Evolutionary conservation across 2,888 invertebrate genomes (phyloP), one percentile per base, ranked within the genome.

Genomic region (Megastigmus dorsalis): DNA sequence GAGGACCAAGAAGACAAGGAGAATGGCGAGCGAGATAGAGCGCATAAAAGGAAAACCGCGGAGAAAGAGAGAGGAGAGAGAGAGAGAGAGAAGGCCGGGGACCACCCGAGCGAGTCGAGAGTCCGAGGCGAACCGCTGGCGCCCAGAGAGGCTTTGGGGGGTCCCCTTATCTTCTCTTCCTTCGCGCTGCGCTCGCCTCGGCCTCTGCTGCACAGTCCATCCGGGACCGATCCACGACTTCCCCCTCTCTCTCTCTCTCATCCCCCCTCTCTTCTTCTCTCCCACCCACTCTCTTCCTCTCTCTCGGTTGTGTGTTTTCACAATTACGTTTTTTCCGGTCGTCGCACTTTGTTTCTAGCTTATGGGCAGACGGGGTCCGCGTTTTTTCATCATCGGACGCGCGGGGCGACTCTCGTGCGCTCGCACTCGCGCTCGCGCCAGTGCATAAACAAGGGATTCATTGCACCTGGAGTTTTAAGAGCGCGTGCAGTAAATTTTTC

Each of bases 91-190:
- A 36, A 69, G 77, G 81, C 78, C 78, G 79, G 33, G 83, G 85
- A 85, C 86, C 85, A 86, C 86, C 86, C 86, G 85, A 86, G 86
- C 84, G 86, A 82, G 36, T 10, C 81, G 80, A 82, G 80, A 82
- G 85, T 84, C 81, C 84, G 85, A 85, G 84, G 84, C 83, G 80
- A 85, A 84, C 81, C 83, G 84, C 81, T 81, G 86, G 86, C 85
- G 86, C 86, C 84, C 83, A 81, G 77, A 83, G 82, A 84, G 82
- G 82, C 83, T 84, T 85, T 84, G 85, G 86, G 86, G 85, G 86
- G 86, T 85, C 85, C 43, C 78, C 86, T 86, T 86, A 85, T 87
- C 86, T 86, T 80, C 70, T 78, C 80, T 82, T 78, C 77, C 79
- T 75, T 28, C 60, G 38, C 57, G 23, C n/a, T n/a, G n/a, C 54